Percentiles rank a stretch among this genome's conserved stretches.
Conservation (phyloP, 92 coral and sea anemone species). For the Porites cylindrica region DNA sequence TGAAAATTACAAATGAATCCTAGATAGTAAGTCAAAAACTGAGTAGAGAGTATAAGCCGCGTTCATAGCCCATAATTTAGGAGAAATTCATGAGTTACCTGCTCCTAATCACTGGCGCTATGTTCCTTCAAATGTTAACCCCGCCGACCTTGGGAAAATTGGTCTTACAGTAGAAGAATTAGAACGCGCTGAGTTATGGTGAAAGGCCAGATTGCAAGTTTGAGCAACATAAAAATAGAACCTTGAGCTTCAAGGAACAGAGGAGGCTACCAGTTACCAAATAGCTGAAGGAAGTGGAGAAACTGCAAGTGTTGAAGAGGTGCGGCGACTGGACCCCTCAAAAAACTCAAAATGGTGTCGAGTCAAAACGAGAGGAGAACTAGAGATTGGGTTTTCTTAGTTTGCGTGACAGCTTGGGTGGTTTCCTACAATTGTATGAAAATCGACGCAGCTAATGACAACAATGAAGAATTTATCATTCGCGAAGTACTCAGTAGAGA, state of each 20-base stretch:
- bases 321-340: conserved; percentile 58
- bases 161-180: conserved; percentile 52
- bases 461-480: conserved; percentile 57
- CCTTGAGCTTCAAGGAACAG: conserved; percentile 19
- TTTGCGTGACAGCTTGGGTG: conserved; percentile 75
- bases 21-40: no score
- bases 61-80: conserved; percentile 58
- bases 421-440: no score
- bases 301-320: conserved; percentile 11
- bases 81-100: conserved; percentile 57
- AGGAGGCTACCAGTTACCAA: conserved; percentile 13
- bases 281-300: conserved; percentile 20
- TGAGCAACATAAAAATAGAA: conserved; percentile 36
- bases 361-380: conserved; percentile 41
- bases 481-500: conserved; percentile 60
- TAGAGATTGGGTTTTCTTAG: conserved; percentile 19
- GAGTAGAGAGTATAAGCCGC: conserved; percentile 34
- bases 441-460: not conserved
- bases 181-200: conserved; percentile 54
- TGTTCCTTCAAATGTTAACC: conserved; percentile 68
- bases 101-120: conserved; percentile 72
- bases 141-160: conserved; percentile 67
- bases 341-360: conserved; percentile 74
- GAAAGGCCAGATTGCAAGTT: conserved; percentile 58
- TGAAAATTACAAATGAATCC: no score